Evolutionary conservation across 2,888 invertebrate genomes (phyloP), one percentile per base, ranked within the genome.

Genomic region (Drosophila imparisetae): DNA sequence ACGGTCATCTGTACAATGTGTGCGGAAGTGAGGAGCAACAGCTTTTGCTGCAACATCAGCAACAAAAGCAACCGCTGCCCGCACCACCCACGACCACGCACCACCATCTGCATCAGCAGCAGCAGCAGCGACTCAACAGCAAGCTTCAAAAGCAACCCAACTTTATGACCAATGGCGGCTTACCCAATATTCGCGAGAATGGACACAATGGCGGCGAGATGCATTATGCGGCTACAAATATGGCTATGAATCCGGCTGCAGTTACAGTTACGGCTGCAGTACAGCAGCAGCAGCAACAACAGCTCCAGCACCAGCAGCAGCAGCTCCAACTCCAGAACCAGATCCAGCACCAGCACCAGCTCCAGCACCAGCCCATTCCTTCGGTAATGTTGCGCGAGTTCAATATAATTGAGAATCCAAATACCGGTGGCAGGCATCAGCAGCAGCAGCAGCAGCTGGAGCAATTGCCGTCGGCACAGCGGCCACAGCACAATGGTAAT

Each of bases 311-410:
- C 55, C 76, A 68, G 30, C 85, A 82, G 52, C 77, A 64, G 67
- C 86, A 77, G 54, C 81, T 36, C 61, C 85, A 81, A 53, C 71
- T 60, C 69, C 83, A 78, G 65, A 49, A 53, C 58, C 83, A 82
- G 67, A 58, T 32, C 73, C 82, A 83, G 55, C 55, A 27, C 61
- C 83, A 80, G 63, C 58, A 49, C 70, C 78, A 74, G 63, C 66
- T 65, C 68, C 82, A 78, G 62, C 71, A 76, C 71, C 89, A 84
- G 71, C 55, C 81, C 93, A 93, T 77, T 92, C 93, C 84, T 93
- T 94, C 69, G 94, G 94, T 89, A 94, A 94, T 94, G 81, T 94
- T 92, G 80, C 92, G 92, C 78, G 93, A 93, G 70, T 93, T 93
- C 81, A 93, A 93, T 90, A 93, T 93, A 73, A 93, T 92, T 85